Base-by-base conservation (phyloP, 2,797 vertebrate species). In the Salarias fasciatus region DNA sequence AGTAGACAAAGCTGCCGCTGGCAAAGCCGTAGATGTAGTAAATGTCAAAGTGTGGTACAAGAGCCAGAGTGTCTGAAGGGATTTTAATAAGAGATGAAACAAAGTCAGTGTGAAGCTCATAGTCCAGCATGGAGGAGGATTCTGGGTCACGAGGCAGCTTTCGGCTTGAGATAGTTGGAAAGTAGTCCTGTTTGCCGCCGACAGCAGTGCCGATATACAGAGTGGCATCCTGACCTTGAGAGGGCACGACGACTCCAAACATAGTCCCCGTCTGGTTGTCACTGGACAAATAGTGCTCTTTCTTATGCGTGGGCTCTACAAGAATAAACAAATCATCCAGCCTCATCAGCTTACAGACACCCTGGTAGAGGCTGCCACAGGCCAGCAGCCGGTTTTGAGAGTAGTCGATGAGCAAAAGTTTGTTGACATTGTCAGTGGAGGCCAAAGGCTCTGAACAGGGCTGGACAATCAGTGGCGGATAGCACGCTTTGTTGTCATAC, bases 41-140 rank as follows among this genome's bases (percentile, higher is more conserved):
- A 72, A 99, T 99, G 86, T 99, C 98, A 5, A 99, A 99, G 85
- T 97, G 96, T 0, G 97, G 95, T 18, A 98, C 94, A 0, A 99
- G 91, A 1, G 97, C 96, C 67, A 99, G 83, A 0, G 97, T 99
- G 73, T 99, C 98, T 0, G 98, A 99, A 12, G 98, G 98, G 83
- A 99, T 99, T 91, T 99, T 99, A 84, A 99, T 97, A 58, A 99
- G 96, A 0, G 98, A 99, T 0, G 97, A 99, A 48, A 99, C 96
- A 60, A 99, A 99, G 85, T 99, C 98, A 0, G 96, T 99, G 88
- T 99, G 97, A 5, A 99, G 94, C 83, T 98, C 97, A 0, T 98
- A 99, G 93, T 99, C 97, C 54, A 99, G 83, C 98, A 99, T 99
- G 2, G 96, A 95, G 0, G 97, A 97, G 0, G 97, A 98, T 87